These are phyloP conservation scores for Drosophila pseudoananassae DNA, from an alignment of 1,140 invertebrate genomes.

Conservation along the genomic window DNA sequence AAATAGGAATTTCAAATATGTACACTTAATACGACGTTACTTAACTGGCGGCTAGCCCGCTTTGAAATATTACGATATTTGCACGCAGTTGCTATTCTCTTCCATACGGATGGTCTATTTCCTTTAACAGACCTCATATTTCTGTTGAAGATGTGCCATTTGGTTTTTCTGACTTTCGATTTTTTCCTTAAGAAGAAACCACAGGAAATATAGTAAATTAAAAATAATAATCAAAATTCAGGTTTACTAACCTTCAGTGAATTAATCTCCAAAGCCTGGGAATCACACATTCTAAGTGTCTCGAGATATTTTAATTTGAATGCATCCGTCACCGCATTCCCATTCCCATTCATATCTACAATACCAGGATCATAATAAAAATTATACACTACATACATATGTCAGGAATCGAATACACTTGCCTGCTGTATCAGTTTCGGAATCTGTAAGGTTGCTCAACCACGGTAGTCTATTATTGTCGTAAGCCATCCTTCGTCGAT, in stretches of 20 bases:
- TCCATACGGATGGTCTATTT: conserved; percentile 45
- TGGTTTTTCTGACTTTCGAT: conserved; percentile 47
- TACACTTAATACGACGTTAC: neutral
- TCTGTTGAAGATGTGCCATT: conserved; percentile 21
- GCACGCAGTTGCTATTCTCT: conserved; percentile 42
- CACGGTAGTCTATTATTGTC: conserved; percentile 59
- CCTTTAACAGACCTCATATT: conserved; percentile 53
- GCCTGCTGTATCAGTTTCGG: conserved; percentile 54
- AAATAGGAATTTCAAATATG: neutral
- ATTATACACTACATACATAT: too few species aligned
- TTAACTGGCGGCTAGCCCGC: neutral
- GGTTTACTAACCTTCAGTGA: conserved; percentile 46
- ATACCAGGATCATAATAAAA: neutral
- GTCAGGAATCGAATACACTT: neutral
- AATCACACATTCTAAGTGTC: too few species aligned
- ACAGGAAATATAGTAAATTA: neutral
- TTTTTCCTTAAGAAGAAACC: conserved; percentile 34
- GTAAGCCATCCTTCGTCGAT: conserved; percentile 44
- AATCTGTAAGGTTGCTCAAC: conserved; percentile 55
- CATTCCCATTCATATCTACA: conserved; percentile 55
- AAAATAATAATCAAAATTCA: neutral
- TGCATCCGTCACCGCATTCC: too few species aligned
- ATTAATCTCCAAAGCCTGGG: conserved; percentile 44
- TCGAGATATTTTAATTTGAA: too few species aligned
- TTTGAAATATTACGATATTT: neutral